Conservation (phyloP, 2,888 invertebrate genomes). For the Dyspetes luteomarginatus region DNA sequence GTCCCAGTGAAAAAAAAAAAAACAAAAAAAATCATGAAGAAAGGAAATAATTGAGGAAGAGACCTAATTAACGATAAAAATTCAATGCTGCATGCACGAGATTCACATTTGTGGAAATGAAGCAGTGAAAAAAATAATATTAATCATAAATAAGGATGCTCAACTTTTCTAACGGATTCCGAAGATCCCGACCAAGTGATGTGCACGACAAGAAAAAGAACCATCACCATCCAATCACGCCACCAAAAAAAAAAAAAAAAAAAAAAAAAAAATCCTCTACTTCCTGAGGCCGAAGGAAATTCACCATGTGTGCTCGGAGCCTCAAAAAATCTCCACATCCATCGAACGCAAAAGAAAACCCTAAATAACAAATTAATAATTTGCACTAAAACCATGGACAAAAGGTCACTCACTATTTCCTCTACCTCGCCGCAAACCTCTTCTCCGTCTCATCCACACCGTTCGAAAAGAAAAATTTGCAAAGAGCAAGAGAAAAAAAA, state of each 20-base stretch:
- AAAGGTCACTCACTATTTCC: not conserved
- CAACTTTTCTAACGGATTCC: not conserved
- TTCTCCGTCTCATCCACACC: not conserved
- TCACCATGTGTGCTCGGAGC: not conserved
- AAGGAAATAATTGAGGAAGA: not conserved
- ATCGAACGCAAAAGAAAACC: not conserved
- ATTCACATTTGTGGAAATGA: not conserved
- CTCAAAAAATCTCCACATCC: not conserved
- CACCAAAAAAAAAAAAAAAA: no score
- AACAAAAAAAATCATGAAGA: not conserved
- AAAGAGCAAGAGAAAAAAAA: not conserved
- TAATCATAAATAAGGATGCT: not conserved
- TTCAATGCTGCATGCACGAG: conserved; percentile 19
- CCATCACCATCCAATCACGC: conserved; percentile 16
- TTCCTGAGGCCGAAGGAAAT: not conserved
- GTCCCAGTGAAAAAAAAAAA: not conserved
- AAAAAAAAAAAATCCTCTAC: conserved; percentile 14
- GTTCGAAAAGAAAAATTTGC: not conserved
- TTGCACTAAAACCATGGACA: conserved; percentile 17
- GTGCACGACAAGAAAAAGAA: conserved; percentile 4
- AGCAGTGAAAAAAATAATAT: not conserved
- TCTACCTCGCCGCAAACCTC: conserved; percentile 19
- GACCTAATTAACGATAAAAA: not conserved
- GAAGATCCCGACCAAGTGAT: conserved; percentile 5
- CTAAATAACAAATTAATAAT: conserved; percentile 1